Base-by-base conservation (phyloP, 2,888 invertebrate species). In the Enoplolaimus lenunculus region DNA sequence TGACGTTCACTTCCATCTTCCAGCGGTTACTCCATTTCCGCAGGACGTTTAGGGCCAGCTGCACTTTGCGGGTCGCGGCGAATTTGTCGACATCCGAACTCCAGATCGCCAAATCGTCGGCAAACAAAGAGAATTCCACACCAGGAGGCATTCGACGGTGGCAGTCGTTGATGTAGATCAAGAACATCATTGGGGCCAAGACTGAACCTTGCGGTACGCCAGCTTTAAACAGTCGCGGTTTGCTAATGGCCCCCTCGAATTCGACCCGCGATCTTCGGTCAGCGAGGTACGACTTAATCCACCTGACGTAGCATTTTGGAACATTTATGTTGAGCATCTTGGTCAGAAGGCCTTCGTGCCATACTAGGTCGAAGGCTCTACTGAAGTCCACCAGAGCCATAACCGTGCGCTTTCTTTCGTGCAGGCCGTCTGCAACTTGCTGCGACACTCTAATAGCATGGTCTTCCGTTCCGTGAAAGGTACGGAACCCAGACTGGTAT, bases 351-450 rank as follows among this genome's bases (percentile, higher is more conserved):
- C 57, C 57, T 57, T 57, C 16, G 57, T 57, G 57, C 57, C 57
- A 57, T 57, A 57, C 57, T 16, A n/a, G 16, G 57, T 57, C 57
- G n/a, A 57, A 57, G 57, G 57, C 57, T 16, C n/a, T 16, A 57
- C 57, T 57, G 57, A 57, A 57, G 57, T 57, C 57, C 16, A 57
- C 57, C 16, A 57, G 57, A 16, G n/a, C 57, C 57, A 57, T 16
- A 16, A 57, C 57, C n/a, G 57, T 57, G 16, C 57, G 57, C n/a
- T 57, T 57, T 57, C 57, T 57, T 16, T 57, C 57, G 16, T 57
- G 57, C 57, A 57, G n/a, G 57, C 57, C 57, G 57, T 57, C 57
- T n/a, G 57, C 57, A 57, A 57, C 57, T n/a, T 57, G 57, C n/a
- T 57, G 57, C 57, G 57, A 16, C 16, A 57, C n/a, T 21, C 57